Percentiles rank a stretch among this genome's conserved stretches.
Conservation (phyloP, 2,888 invertebrate species). For the Leptothorax acervorum region DNA sequence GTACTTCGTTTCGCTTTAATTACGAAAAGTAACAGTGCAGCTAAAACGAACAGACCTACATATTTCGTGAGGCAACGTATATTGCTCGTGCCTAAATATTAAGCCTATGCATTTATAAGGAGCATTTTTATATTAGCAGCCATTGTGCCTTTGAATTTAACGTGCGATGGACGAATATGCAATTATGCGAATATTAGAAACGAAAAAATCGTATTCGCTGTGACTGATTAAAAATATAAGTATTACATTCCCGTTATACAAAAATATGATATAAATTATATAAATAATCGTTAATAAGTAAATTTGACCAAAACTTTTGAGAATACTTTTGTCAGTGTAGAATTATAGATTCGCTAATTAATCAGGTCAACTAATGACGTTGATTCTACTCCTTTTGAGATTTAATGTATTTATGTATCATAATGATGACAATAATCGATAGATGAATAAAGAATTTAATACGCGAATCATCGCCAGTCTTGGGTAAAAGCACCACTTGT, state of each 20-base stretch:
- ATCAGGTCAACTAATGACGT: constrained; percentile 17
- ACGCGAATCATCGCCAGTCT: constrained; percentile 29
- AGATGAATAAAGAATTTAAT: constrained; percentile 24
- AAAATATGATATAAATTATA: constrained; percentile 24
- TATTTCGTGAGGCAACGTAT: constrained; percentile 22
- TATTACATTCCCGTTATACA: constrained; percentile 33
- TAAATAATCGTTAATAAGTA: constrained; percentile 32
- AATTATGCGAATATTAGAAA: constrained; percentile 40
- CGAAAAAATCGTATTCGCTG: constrained; percentile 32
- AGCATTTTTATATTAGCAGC: constrained; percentile 62
- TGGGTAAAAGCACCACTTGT: constrained; percentile 26
- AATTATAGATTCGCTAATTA: not conserved
- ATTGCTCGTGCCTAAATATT: constrained; percentile 49
- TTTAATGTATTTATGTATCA: constrained; percentile 29
- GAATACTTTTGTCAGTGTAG: constrained; percentile 14
- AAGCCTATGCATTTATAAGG: constrained; percentile 60
- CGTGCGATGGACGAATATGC: constrained; percentile 36
- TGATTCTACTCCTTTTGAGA: constrained; percentile 7
- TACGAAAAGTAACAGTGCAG: not conserved
- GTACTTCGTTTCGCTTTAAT: constrained; percentile 1
- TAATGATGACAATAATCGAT: constrained; percentile 32
- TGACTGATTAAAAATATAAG: constrained; percentile 57
- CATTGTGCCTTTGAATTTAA: constrained; percentile 70
- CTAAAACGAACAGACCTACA: constrained; percentile 13
- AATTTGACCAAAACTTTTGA: constrained; percentile 31